Percentiles rank a stretch among this genome's conserved stretches.
phyloP scores from a whole-genome alignment of 2,797 vertebrate species.

The Cyclura pinguis region DNA sequence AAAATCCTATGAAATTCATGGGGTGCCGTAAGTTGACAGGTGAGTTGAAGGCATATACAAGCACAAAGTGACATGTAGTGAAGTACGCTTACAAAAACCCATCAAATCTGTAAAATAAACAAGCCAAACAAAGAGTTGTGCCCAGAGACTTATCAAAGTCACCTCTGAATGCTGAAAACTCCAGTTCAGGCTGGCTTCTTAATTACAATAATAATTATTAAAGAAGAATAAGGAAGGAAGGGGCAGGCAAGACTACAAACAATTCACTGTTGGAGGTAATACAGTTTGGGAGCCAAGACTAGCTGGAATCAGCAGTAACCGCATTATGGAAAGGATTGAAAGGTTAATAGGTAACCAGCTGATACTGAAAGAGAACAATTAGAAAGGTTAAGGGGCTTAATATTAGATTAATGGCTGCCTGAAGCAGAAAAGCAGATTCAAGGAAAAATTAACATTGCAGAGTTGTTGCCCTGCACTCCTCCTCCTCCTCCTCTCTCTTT shows the following conservation, averaged over 20 bases:
- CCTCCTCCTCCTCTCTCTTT: neutral
- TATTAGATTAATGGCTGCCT: constrained; percentile 75
- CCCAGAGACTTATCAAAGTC: constrained; percentile 34
- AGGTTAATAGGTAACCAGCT: constrained; percentile 78
- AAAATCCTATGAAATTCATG: too few species aligned
- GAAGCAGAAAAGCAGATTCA: constrained; percentile 74
- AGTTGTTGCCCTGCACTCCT: neutral
- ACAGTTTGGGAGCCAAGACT: constrained; percentile 52
- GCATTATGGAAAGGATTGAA: constrained; percentile 75
- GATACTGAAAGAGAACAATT: constrained; percentile 74
- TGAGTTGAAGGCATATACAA: too few species aligned
- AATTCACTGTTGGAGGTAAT: constrained; percentile 74
- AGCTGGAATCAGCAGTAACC: constrained; percentile 73
- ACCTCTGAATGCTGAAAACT: constrained; percentile 36
- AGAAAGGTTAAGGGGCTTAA: constrained; percentile 76
- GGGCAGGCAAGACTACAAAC: constrained; percentile 57
- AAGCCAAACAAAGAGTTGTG: neutral
- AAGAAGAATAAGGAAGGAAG: neutral
- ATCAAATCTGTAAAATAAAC: constrained; percentile 65
- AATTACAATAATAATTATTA: constrained; percentile 63
- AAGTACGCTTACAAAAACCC: constrained; percentile 48
- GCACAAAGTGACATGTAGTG: constrained; percentile 19
- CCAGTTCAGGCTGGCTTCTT: constrained; percentile 51
- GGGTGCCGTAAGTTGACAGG: too few species aligned
- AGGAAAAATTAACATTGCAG: constrained; percentile 35